Evolutionary conservation across 2,113 vertebrate species (phyloP).

Genomic region (Rhinoderma darwinii): DNA sequence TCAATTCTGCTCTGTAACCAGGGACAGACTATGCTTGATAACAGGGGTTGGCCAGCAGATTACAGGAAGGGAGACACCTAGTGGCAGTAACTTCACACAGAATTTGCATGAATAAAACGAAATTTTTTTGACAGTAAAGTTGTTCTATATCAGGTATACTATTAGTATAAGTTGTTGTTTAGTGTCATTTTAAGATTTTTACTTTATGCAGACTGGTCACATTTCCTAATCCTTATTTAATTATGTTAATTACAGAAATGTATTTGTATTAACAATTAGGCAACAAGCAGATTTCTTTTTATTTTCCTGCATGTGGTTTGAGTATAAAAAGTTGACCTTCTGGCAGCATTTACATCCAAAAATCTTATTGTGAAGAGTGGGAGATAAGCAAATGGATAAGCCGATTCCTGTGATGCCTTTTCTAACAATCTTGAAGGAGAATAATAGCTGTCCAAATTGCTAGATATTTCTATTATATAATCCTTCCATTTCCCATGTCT

Average conservation of each 20-base stretch:
- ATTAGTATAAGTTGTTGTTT: too few relatives aligned
- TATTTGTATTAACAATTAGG: background rate
- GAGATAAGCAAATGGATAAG: conserved; percentile 51
- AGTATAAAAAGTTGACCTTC: conserved; percentile 44
- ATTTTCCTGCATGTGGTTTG: background rate
- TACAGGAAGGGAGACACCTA: too few relatives aligned
- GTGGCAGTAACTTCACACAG: too few relatives aligned
- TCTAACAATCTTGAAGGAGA: conserved; percentile 35
- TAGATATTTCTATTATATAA: conserved; percentile 44
- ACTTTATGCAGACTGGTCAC: background rate
- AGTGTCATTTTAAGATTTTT: background rate
- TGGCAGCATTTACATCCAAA: background rate
- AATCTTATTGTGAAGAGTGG: conserved; percentile 38
- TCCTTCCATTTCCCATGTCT: conserved; percentile 17
- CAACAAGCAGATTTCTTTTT: background rate
- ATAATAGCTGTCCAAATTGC: conserved; percentile 30
- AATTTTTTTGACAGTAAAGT: too few relatives aligned
- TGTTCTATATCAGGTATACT: too few relatives aligned
- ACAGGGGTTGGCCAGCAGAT: too few relatives aligned
- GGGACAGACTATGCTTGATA: too few relatives aligned
- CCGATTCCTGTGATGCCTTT: conserved; percentile 27
- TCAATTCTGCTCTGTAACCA: too few relatives aligned
- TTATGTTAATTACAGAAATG: background rate
- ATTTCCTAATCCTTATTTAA: background rate
- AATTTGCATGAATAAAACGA: too few relatives aligned